Conservation (phyloP, 2,888 invertebrate genomes). For the Subacronicta megacephala region DNA sequence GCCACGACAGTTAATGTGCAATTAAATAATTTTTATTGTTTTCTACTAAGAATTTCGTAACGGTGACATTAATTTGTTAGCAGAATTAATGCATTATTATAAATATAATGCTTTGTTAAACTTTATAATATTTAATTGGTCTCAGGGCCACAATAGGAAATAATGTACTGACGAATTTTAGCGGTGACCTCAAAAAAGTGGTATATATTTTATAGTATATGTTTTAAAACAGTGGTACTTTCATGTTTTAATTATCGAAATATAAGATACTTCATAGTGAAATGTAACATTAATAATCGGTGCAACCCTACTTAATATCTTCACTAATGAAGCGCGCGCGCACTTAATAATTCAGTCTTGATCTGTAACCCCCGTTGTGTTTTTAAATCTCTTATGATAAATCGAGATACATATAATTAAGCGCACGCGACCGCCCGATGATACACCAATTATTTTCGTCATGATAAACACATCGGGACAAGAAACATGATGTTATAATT, state of each 20-base stretch:
- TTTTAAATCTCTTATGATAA: slow-evolving; percentile 59
- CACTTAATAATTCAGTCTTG: slow-evolving; percentile 60
- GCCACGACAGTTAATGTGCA: slow-evolving; percentile 29
- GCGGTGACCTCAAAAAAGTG: too few species aligned
- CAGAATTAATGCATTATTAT: neutral
- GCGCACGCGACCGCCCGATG: slow-evolving; percentile 54
- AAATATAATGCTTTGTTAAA: neutral
- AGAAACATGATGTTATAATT: slow-evolving; percentile 66
- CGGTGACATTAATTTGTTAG: neutral
- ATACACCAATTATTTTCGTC: slow-evolving; percentile 53
- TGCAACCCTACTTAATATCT: slow-evolving; percentile 57
- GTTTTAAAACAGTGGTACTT: too few species aligned
- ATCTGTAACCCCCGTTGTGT: slow-evolving; percentile 59
- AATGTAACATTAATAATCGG: slow-evolving; percentile 4
- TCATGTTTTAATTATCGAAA: neutral
- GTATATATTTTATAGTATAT: too few species aligned
- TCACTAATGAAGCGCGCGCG: slow-evolving; percentile 67
- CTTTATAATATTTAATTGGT: neutral
- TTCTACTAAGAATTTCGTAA: slow-evolving; percentile 25
- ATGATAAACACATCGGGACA: slow-evolving; percentile 53
- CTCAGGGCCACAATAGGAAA: neutral
- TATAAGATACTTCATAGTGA: neutral
- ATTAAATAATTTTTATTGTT: slow-evolving; percentile 7
- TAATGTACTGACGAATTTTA: too few species aligned
- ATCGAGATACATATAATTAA: slow-evolving; percentile 53